Evolutionary conservation across 2,113 vertebrate species (phyloP).

Genomic region (Eublepharis macularius): DNA sequence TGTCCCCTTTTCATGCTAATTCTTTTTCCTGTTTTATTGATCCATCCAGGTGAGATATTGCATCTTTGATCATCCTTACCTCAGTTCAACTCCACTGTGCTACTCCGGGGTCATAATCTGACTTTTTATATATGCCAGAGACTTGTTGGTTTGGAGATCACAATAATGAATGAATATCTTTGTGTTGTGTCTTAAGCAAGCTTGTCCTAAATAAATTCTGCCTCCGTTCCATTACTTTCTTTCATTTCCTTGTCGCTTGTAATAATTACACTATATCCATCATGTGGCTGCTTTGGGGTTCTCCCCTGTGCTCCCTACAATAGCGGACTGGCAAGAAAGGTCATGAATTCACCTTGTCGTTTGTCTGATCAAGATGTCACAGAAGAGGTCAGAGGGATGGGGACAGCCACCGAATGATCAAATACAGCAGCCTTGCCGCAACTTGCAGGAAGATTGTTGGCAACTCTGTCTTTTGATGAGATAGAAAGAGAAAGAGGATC

Average conservation of each 20-base stretch:
- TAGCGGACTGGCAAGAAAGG: neutral
- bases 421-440: neutral
- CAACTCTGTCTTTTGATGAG: neutral
- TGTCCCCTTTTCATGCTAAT: neutral
- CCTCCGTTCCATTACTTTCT: neutral
- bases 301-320: neutral
- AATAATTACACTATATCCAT: neutral
- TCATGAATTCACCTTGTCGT: neutral
- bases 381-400: neutral
- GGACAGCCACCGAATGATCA: neutral
- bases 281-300: neutral
- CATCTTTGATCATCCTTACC: neutral
- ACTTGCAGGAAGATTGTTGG: neutral
- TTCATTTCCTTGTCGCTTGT: neutral
- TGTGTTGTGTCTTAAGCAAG: neutral
- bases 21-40: neutral
- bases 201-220: neutral
- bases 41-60: neutral
- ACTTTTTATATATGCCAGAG: neutral
- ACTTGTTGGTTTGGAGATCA: neutral
- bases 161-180: neutral
- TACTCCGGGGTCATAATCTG: neutral
- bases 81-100: neutral
- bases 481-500: neutral
- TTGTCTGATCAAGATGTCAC: neutral